Percentiles rank a stretch among this genome's conserved stretches.
Evolutionary conservation across 1,140 invertebrate genomes (phyloP).

Genomic region (Papilio glaucus): DNA sequence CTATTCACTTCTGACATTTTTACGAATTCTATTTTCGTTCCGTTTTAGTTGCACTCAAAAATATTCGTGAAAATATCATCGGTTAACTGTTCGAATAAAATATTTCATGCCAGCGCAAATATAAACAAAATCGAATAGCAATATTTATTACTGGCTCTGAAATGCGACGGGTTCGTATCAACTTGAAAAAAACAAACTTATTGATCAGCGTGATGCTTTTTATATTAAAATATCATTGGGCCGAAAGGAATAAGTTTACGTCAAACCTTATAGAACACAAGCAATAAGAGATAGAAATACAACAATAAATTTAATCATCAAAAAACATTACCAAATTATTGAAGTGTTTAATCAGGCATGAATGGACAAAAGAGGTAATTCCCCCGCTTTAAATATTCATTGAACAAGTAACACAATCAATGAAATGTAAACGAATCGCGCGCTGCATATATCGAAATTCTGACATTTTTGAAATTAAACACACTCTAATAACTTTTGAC

Average conservation of each 20-base stretch:
- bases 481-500: conserved; percentile 18
- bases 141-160: not conserved
- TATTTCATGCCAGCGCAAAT: not conserved
- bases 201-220: not conserved
- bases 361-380: conserved; percentile 15
- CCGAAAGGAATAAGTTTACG: too few relatives aligned
- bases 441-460: not conserved
- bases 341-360: not conserved
- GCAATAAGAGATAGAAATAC: not conserved
- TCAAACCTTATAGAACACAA: not conserved
- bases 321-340: not conserved
- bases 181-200: not conserved
- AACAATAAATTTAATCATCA: not conserved
- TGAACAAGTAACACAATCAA: conserved; percentile 22
- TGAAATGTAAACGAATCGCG: conserved; percentile 21
- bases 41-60: conserved; percentile 14
- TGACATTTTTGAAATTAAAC: not conserved
- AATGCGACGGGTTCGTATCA: not conserved
- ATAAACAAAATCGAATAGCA: too few relatives aligned
- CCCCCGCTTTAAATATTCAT: conserved; percentile 13
- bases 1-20: conserved; percentile 15
- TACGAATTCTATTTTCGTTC: conserved; percentile 11
- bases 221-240: too few relatives aligned
- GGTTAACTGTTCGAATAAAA: not conserved
- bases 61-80: conserved; percentile 17